phyloP scores from a whole-genome alignment of 2,888 invertebrate species.

The Parelbella ahira region DNA sequence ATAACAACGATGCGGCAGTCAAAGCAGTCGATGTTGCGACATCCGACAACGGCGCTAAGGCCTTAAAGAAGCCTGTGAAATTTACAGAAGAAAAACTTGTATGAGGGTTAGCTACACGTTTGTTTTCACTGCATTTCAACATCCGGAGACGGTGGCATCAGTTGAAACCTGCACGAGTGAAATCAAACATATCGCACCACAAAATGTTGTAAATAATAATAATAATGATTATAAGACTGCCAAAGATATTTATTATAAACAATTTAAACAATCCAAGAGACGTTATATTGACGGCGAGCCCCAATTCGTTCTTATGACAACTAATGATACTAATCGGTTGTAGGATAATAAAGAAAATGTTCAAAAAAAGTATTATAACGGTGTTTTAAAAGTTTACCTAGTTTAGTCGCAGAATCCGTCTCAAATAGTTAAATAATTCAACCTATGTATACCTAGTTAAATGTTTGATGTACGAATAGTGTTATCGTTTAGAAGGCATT shows the following conservation, averaged over 20 bases:
- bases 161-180: conserved; percentile 40
- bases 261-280: conserved; percentile 31
- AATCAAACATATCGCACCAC: conserved; percentile 52
- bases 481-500: conserved; percentile 6
- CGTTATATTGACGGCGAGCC: conserved; percentile 30
- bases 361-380: conserved; percentile 24
- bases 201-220: conserved; percentile 50
- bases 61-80: conserved; percentile 57
- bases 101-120: conserved; percentile 59
- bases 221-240: conserved; percentile 37
- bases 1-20: conserved; percentile 51
- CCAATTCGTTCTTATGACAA: conserved; percentile 36
- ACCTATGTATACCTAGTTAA: conserved; percentile 34
- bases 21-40: conserved; percentile 36
- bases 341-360: conserved; percentile 33
- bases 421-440: conserved; percentile 38
- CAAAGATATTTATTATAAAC: conserved; percentile 22
- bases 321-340: conserved; percentile 32
- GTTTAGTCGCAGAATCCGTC: conserved; percentile 47
- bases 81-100: conserved; percentile 75
- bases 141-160: conserved; percentile 46
- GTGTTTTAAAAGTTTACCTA: conserved; percentile 22
- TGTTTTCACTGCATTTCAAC: conserved; percentile 50
- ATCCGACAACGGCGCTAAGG: conserved; percentile 43
- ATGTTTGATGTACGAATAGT: conserved; percentile 15